Percentiles rank a stretch among this genome's conserved stretches.
Evolutionary conservation across 2,888 invertebrate species (phyloP).

Genomic region (Ophion ellenae): DNA sequence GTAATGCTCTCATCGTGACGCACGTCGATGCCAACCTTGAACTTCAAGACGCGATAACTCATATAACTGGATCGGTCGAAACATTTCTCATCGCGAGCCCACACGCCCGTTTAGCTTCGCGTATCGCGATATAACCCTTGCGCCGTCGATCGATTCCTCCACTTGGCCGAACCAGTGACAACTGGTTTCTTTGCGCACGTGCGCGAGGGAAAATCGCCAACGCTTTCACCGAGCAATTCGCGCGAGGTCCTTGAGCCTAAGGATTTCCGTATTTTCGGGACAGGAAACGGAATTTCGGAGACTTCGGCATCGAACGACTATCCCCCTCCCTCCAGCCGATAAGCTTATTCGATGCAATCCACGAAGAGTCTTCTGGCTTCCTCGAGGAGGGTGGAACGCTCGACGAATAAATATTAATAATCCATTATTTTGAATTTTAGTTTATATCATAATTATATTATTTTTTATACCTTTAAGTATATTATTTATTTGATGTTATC

Average conservation of each 20-base stretch:
- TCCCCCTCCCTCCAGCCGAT: too few species aligned
- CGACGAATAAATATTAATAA: too few species aligned
- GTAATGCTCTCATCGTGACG: constrained; percentile 61
- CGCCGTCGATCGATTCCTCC: constrained; percentile 23
- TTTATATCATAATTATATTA: too few species aligned
- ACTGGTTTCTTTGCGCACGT: constrained; percentile 22
- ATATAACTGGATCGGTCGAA: constrained; percentile 63
- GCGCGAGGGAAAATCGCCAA: not conserved
- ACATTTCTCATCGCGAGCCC: constrained; percentile 50
- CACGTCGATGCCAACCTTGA: constrained; percentile 68
- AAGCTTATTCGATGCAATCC: too few species aligned
- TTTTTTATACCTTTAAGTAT: too few species aligned
- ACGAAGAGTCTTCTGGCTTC: too few species aligned
- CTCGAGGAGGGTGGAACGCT: too few species aligned
- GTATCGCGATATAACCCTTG: constrained; percentile 18
- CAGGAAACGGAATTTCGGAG: not conserved
- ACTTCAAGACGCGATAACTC: constrained; percentile 71
- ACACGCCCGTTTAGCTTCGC: not conserved
- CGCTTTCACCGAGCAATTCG: not conserved
- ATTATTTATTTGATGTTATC: too few species aligned
- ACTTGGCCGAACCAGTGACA: constrained; percentile 40
- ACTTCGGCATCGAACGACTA: not conserved
- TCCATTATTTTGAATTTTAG: too few species aligned
- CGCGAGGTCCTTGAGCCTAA: not conserved
- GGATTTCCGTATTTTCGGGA: not conserved